Base-by-base conservation (phyloP, 2,113 vertebrate species). In the Archilochus colubris region DNA sequence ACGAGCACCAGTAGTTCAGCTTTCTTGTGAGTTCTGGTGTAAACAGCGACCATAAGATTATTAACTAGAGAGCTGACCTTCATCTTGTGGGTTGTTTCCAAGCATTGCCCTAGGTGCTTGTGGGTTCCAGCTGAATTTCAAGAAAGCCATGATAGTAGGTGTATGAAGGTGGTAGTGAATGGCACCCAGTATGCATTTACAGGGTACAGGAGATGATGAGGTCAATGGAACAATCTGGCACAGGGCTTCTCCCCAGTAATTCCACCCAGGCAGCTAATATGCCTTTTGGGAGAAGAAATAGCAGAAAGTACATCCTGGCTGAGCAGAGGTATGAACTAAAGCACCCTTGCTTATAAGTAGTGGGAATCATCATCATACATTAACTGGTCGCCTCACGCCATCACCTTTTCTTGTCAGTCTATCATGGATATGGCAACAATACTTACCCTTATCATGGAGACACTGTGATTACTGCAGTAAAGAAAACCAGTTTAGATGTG, bases 101-200 rank as follows among this genome's bases (percentile, higher is more conserved):
- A 19, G 28, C 1, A 0, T 21, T 63, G 7, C 50, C 46, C 12
- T 51, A 17, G 18, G 28, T 70, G 19, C 14, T 58, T 2, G 1
- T 19, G 4, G 4, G 14, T 68, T 85, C 24, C 58, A 66, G 22
- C 50, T 88, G 20, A 25, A 27, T 80, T 82, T 74, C 9, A 18
- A 55, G 69, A 31, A 77, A 48, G 28, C 16, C 7, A 0, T 31
- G 28, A 33, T 68, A 38, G n/a, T 25, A 68, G 31, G 9, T 57
- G 3, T 23, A 18, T 67, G 13, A 24, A 43, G n/a, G 43, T 82
- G 67, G 36, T 82, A 46, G 24, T 16, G 19, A 72, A 44, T 1
- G 5, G 33, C 55, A 68, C 36, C 7, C 4, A 36, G 0, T 91
- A 55, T 76, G 19, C 44, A 25, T 54, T 93, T 93, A 53, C n/a